phyloP scores from a whole-genome alignment of 2,888 invertebrate genomes.

The Drosophila mettleri region DNA sequence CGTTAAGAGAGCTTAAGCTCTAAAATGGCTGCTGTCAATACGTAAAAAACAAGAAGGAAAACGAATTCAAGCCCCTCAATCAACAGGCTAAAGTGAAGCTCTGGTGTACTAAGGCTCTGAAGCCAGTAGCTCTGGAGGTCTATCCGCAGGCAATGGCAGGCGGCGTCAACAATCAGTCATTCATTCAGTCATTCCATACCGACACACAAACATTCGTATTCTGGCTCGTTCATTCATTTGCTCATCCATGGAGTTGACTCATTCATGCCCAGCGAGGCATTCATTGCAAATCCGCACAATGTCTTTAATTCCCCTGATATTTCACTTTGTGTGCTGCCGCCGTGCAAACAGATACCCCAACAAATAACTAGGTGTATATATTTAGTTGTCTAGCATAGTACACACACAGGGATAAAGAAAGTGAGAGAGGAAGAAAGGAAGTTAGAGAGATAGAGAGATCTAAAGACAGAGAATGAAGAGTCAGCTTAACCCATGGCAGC shows the following conservation, averaged over 20 bases:
- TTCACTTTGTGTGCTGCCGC: conserved; percentile 70
- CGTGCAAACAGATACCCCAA: conserved; percentile 68
- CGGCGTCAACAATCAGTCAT: conserved; percentile 58
- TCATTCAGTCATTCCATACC: conserved; percentile 20
- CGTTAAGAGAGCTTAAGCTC: conserved; percentile 32
- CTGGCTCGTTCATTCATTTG: conserved; percentile 42
- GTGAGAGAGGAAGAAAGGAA: neutral
- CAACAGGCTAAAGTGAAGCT: conserved; percentile 33
- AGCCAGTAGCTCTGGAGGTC: neutral
- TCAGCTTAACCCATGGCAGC: conserved; percentile 69
- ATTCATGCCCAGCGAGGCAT: conserved; percentile 67
- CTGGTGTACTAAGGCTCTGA: conserved; percentile 2
- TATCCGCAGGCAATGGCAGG: conserved; percentile 20
- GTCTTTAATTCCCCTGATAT: conserved; percentile 81
- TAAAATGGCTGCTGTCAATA: conserved; percentile 31
- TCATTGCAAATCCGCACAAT: conserved; percentile 75
- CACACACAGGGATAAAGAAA: conserved; percentile 13
- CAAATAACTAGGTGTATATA: conserved; percentile 82
- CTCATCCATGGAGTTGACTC: conserved; percentile 42
- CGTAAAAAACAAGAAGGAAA: conserved; percentile 9
- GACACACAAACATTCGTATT: conserved; percentile 21
- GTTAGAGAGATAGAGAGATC: too few species aligned
- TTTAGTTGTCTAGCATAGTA: conserved; percentile 79
- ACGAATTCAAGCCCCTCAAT: conserved; percentile 65
- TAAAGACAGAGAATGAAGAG: conserved; percentile 1